Evolutionary conservation across 2,113 vertebrate species (phyloP), one percentile per base, ranked within the genome.

Genomic region (Callorhinus ursinus): DNA sequence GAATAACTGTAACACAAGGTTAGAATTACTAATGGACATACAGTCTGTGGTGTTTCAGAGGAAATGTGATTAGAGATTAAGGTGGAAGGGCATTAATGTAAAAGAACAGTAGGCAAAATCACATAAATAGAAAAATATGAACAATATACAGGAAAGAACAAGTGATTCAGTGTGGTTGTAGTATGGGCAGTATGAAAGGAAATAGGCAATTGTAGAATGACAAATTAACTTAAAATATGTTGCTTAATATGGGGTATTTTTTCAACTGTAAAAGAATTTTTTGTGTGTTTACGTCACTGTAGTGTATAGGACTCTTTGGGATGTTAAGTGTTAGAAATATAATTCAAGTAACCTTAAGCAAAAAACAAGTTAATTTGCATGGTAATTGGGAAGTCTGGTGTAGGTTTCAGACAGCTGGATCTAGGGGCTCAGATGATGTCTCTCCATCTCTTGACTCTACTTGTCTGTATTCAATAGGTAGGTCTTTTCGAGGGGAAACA

Each of bases 31-130:
- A 83, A 95, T 59, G 55, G 55, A 80, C 61, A 55, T 81, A 53
- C 16, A 85, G 74, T 65, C 21, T 95, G 33, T 88, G 72, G 12
- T 83, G 24, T 88, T 94, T 83, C 85, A 81, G 88, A 93, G 83
- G 42, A 95, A 97, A 89, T 67, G 5, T 55, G 65, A 86, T 86
- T 92, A 88, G 83, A 83, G 39, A 89, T 65, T 93, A 69, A 97
- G 86, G 93, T 53, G 72, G 57, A 92, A 94, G 46, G 36, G 13
- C n/a, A 74, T 94, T 77, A 65, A 76, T 96, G 7, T 91, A 88
- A 88, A 77, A 95, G 69, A 92, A 49, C 26, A 84, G 76, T 61
- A 55, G 55, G 31, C 72, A 85, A 74, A 92, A 88, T 72, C 53
- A 96, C 76, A 87, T 67, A 84, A 76, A 80, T 57, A 87, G 84